Evolutionary conservation across 92 coral and sea anemone species (phyloP).

Genomic region (Paramuricea clavata): DNA sequence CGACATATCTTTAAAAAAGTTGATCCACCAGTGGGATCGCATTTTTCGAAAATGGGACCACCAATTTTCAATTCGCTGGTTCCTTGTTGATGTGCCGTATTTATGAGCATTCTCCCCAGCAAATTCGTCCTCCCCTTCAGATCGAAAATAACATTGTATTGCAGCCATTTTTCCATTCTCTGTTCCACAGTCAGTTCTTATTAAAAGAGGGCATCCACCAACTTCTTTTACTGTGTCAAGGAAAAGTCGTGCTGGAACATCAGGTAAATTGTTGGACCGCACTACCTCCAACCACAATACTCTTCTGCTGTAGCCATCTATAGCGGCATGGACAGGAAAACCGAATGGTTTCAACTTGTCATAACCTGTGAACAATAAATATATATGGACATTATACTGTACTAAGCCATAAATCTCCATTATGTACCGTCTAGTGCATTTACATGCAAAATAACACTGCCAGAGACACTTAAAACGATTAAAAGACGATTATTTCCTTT

Average conservation of each 20-base stretch:
- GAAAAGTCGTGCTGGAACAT: conserved; percentile 67
- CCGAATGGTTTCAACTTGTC: conserved; percentile 75
- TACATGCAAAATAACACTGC: background rate
- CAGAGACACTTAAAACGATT: too few relatives aligned
- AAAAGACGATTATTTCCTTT: background rate
- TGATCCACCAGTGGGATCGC: conserved; percentile 29
- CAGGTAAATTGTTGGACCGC: conserved; percentile 68
- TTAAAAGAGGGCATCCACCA: conserved; percentile 69
- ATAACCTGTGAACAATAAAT: conserved; percentile 15
- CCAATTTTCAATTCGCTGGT: conserved; percentile 42
- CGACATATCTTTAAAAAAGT: conserved; percentile 32
- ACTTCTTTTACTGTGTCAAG: conserved; percentile 57
- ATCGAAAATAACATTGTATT: conserved; percentile 64
- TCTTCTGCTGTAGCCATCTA: conserved; percentile 72
- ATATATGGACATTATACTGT: background rate
- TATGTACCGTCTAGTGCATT: too few relatives aligned
- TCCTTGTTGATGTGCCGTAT: conserved; percentile 27
- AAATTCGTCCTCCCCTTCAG: background rate
- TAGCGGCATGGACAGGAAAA: conserved; percentile 71
- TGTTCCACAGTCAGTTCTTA: conserved; percentile 76
- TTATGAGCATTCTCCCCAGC: conserved; percentile 36
- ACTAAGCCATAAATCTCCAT: too few relatives aligned
- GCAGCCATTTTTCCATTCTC: conserved; percentile 82
- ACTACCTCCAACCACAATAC: conserved; percentile 70
- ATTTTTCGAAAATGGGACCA: conserved; percentile 33